Evolutionary conservation across 2,888 invertebrate genomes (phyloP).

Genomic region (Scaptomyza flava): DNA sequence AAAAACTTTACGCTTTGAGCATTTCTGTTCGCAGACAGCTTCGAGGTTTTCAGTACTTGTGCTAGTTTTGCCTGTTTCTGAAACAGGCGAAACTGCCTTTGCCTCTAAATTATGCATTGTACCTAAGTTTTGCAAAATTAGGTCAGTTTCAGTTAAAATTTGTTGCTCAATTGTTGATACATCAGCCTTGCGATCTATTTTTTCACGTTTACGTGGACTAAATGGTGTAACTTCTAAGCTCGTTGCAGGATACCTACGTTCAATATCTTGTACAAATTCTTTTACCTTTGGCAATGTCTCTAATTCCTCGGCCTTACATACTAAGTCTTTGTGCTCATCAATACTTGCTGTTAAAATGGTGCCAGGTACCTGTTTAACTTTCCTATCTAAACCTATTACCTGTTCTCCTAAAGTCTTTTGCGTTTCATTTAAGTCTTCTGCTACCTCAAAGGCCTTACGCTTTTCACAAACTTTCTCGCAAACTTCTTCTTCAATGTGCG

Average conservation of each 20-base stretch:
- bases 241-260: conserved; percentile 84
- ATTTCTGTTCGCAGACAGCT: conserved; percentile 74
- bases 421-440: conserved; percentile 73
- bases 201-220: conserved; percentile 79
- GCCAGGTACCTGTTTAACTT: conserved; percentile 62
- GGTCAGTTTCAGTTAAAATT: conserved; percentile 71
- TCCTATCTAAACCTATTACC: conserved; percentile 59
- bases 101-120: conserved; percentile 25
- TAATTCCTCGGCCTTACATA: conserved; percentile 41
- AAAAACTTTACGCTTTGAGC: conserved; percentile 68
- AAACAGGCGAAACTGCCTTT: conserved; percentile 48
- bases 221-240: conserved; percentile 66
- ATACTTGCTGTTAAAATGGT: conserved; percentile 56
- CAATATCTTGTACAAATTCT: conserved; percentile 86
- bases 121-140: conserved; percentile 60
- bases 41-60: conserved; percentile 60
- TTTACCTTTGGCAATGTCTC: conserved; percentile 85
- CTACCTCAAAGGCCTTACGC: conserved; percentile 74
- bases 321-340: conserved; percentile 55
- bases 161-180: conserved; percentile 65
- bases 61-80: conserved; percentile 32
- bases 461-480: conserved; percentile 80
- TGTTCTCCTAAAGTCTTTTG: conserved; percentile 72
- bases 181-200: conserved; percentile 50
- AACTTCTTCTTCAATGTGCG: conserved; percentile 71